Base-by-base conservation (phyloP, 1,140 invertebrate species). In the Globodera ellingtonae region DNA sequence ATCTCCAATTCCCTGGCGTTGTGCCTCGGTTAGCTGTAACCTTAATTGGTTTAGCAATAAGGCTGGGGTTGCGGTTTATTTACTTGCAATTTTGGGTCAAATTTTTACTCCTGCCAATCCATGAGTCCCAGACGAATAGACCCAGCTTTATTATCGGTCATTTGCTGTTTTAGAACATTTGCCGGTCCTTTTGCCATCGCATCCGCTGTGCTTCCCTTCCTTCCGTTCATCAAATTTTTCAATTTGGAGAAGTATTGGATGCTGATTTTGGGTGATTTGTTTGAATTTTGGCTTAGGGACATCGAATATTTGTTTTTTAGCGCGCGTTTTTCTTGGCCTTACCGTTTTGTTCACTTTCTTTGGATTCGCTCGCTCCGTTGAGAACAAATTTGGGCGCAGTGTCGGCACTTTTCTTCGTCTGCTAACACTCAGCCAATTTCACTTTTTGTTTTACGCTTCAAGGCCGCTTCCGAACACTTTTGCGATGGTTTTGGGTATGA, bases 1-100 rank as follows among this genome's bases (percentile, higher is more conserved):
- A 99, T 91, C 92, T 94, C 89, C 94, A 98, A 89, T 99, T 97
- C 92, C 96, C 97, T 85, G 97, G 98, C 76, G 96, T 98, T 84
- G 97, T 99, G 72, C 96, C 97, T 70, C 92, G 98, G 75, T 77
- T 35, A 35, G 35, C 35, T 35, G 35, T 2, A 35, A 35, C 35
- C 35, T 35, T 2, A 35, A 35, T 2, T 35, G 0, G 35, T 35
- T 35, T 35, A 35, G 35, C 35, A 35, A 35, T 35, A 69, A 5
- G 13, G 0, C 10, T 18, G 5, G 15, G 15, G 4, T 18, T n/a
- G 7, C 35, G 18, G 18, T 4, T 21, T 59, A 6, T 65, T 77
- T 10, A 44, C 35, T 65, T 67, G 9, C 8, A 46, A 15, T 76
- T 76, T 48, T 66, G 35, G 10, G 67, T 5, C 46, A 18, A 47